Conservation (phyloP, 2,888 invertebrate genomes). For the Andrena dorsata region DNA sequence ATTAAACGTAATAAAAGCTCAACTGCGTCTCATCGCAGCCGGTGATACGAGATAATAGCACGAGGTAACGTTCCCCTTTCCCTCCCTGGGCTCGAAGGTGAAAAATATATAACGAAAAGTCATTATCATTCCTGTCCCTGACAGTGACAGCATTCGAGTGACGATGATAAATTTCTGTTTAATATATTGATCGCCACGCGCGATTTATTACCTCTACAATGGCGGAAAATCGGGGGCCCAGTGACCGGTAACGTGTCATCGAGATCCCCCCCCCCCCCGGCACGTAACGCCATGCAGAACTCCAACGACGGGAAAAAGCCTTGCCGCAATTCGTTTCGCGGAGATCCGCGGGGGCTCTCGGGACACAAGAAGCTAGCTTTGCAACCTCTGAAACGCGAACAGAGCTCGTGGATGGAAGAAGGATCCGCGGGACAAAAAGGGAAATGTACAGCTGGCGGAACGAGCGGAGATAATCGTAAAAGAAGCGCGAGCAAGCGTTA, state of each 20-base stretch:
- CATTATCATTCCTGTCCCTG: constrained; percentile 60
- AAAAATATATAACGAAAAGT: constrained; percentile 60
- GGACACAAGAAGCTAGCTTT: background rate
- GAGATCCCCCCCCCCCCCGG: constrained; percentile 31
- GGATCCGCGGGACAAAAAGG: background rate
- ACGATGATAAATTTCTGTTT: constrained; percentile 70
- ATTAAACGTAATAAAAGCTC: constrained; percentile 2
- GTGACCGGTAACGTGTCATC: background rate
- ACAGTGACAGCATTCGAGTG: constrained; percentile 60
- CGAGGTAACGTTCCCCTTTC: background rate
- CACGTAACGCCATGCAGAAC: background rate
- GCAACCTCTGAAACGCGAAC: background rate
- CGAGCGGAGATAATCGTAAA: constrained; percentile 17
- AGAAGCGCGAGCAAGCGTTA: background rate
- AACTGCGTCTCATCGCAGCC: background rate
- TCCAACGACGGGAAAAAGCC: background rate
- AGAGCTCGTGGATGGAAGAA: background rate
- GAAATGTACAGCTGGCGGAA: constrained; percentile 4
- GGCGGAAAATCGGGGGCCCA: constrained; percentile 40
- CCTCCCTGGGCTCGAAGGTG: constrained; percentile 36
- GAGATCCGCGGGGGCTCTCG: background rate
- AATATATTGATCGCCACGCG: constrained; percentile 62
- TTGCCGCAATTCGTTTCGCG: background rate
- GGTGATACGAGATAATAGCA: background rate
- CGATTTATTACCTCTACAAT: constrained; percentile 48